Base-by-base conservation (phyloP, 2,113 vertebrate genomes). In the Emberiza fucata region DNA sequence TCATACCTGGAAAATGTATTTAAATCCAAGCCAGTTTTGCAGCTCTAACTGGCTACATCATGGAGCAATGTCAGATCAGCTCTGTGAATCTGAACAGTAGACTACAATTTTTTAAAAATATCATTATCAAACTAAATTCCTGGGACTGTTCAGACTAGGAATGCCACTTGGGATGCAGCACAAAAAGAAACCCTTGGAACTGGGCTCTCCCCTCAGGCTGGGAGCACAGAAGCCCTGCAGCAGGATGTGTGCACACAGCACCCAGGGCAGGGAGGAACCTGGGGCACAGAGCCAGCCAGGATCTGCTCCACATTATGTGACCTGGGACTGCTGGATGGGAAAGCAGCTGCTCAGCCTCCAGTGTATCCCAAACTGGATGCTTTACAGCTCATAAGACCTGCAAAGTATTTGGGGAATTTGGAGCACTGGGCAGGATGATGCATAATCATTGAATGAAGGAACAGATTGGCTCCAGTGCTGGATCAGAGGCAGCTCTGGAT, bases 361-460 rank as follows among this genome's bases (percentile, higher is more conserved):
- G 4, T 25, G 31, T 16, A 22, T 27, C 94, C 50, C 6, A 2
- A 81, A n/a, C 60, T 75, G 65, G 42, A 84, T 33, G 47, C 82
- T 92, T 91, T 71, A 86, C 73, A 92, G 92, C 78, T 79, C 59
- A 22, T 78, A 73, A 91, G 69, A 94, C 56, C 84, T 71, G 84
- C 15, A 37, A 95, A 85, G 57, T 64, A 96, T 89, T 79, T 73
- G 7, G 0, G 56, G 96, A 95, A 96, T 94, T 73, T 1, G 1
- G 73, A 81, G 65, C 51, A 2, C 89, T 66, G 86, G 84, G 87
- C 42, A 89, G 84, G 20, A 56, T 35, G 81, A 84, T 84, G 87
- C 51, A 56, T 37, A 75, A 87, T 23, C 73, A 79, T 37, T 37
- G 37, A 37, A 37, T 24, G 44, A 8, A 47, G 31, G 8, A 70